These are phyloP conservation scores for Sinocyclocheilus rhinocerous DNA, from an alignment of 2,113 vertebrate species.

Conservation along the genomic window DNA sequence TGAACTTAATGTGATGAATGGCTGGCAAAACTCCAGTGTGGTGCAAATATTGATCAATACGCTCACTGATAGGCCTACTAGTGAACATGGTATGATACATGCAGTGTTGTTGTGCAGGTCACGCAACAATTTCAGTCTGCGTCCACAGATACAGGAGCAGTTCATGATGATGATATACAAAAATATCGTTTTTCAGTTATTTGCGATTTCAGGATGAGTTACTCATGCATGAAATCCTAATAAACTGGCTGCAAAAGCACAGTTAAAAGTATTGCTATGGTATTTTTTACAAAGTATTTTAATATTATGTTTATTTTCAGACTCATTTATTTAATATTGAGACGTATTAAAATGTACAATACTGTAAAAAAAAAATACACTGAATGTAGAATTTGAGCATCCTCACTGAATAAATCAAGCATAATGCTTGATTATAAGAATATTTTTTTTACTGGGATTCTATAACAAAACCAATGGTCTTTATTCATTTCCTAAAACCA, in stretches of 20 bases:
- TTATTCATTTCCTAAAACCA: too few species aligned
- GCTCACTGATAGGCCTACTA: background rate
- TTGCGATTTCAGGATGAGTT: background rate
- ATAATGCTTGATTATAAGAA: too few species aligned
- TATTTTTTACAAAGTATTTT: background rate
- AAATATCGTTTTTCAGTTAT: background rate
- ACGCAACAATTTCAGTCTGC: background rate
- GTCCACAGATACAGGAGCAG: background rate
- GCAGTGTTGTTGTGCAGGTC: background rate
- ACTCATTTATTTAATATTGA: background rate
- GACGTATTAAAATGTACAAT: background rate
- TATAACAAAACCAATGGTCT: too few species aligned
- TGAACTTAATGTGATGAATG: constrained; percentile 2
- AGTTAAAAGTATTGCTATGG: background rate
- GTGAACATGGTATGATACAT: background rate
- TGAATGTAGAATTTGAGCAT: too few species aligned
- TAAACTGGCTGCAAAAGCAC: background rate
- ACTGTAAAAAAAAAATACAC: too few species aligned
- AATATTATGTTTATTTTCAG: background rate
- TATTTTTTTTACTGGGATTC: too few species aligned
- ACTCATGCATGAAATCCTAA: background rate
- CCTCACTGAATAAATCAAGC: too few species aligned
- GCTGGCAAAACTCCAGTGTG: constrained; percentile 23
- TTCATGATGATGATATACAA: background rate
- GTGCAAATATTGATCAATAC: background rate